Evolutionary conservation across 2,888 invertebrate species (phyloP), one percentile per base, ranked within the genome.

Genomic region (Lamellibrachia columna): DNA sequence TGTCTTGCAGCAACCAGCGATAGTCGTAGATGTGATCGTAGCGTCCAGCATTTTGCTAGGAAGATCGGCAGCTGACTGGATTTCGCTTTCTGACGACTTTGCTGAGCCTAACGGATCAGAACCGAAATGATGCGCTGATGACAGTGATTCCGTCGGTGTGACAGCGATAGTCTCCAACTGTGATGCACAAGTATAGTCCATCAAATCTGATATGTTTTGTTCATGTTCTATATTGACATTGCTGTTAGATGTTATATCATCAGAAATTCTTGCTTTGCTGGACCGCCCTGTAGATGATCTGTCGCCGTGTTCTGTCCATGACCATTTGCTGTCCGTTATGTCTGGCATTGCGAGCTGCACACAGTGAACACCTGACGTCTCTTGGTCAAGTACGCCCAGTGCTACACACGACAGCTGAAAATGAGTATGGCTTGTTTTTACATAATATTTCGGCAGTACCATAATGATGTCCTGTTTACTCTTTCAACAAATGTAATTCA

Each of bases 111-210:
- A n/a, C 22, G 75, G 75, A 22, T 22, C 75, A 15, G 6, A 75
- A 3, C 6, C n/a, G 22, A 75, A 15, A 6, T 75, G 75, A 75
- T 3, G 15, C 2, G 4, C n/a, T 22, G n/a, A 75, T n/a, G 75
- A 75, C 75, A n/a, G 75, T 75, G 75, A n/a, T 75, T 75, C 75
- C 75, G 75, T 75, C 75, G 75, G 15, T 75, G 75, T 75, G 22
- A 75, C 22, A 15, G 22, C 11, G 22, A 22, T 11, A 75, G 75
- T 22, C 15, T 75, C 75, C 11, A 15, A 75, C 22, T 75, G 15
- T n/a, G 22, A n/a, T 75, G 75, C 75, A 22, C 3, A 22, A n/a
- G n/a, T 22, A 75, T 3, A 22, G 75, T 22, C 75, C 75, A 15
- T n/a, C 2, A 75, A 22, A 22, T 15, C 15, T 22, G 75, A n/a